Percentiles rank a stretch among this genome's conserved stretches.
Evolutionary conservation across 2,113 vertebrate species (phyloP).

Genomic region (Myrmecophaga tridactyla): DNA sequence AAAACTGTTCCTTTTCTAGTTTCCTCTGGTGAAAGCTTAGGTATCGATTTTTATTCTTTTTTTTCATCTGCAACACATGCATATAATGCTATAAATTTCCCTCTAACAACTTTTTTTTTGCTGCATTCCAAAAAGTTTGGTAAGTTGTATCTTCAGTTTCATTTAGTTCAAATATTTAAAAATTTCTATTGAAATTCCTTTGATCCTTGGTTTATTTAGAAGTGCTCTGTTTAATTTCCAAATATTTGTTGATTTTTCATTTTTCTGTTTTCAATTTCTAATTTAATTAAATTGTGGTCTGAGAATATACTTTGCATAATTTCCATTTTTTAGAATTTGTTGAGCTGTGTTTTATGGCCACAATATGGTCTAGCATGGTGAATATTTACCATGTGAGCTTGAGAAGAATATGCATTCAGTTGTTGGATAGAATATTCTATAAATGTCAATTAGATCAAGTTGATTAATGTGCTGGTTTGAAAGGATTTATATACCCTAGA

Average conservation of each 20-base stretch:
- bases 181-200: conserved; percentile 8
- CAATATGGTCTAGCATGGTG: neutral
- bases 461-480: too few species aligned
- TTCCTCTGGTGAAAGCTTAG: neutral
- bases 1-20: neutral
- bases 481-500: too few species aligned
- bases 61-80: neutral
- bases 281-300: neutral
- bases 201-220: neutral
- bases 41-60: neutral
- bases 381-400: neutral
- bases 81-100: neutral
- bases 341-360: neutral
- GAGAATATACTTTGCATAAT: neutral
- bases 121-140: neutral
- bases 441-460: neutral
- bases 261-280: neutral
- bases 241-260: neutral
- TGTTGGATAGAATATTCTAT: neutral
- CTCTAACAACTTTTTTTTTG: neutral
- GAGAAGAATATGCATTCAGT: neutral
- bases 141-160: neutral
- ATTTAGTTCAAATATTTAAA: neutral
- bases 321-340: neutral
- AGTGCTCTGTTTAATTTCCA: neutral